These are phyloP conservation scores for Orthosia gracilis DNA, from an alignment of 2,888 invertebrate genomes.

Conservation along the genomic window DNA sequence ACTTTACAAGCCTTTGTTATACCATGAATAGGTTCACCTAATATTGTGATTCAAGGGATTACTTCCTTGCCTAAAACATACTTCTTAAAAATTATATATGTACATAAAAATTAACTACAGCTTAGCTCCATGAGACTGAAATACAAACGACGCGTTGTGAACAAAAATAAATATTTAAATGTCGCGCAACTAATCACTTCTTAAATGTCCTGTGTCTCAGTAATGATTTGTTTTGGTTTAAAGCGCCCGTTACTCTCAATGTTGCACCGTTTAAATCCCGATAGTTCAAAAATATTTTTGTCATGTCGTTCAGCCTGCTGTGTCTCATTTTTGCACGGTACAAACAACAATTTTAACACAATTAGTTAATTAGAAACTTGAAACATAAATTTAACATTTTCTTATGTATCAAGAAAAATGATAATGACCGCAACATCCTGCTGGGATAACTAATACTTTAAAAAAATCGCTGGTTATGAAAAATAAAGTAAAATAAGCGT, in stretches of 20 bases:
- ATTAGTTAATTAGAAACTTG: neutral
- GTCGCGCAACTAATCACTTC: constrained; percentile 42
- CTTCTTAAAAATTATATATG: neutral
- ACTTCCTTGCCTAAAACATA: neutral
- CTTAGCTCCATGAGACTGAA: constrained; percentile 1
- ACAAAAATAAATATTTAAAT: constrained; percentile 40
- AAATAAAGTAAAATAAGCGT: neutral
- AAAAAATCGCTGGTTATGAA: constrained; percentile 7
- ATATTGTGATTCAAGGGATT: neutral
- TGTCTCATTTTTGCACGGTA: neutral
- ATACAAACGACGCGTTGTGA: constrained; percentile 1
- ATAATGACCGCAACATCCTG: neutral
- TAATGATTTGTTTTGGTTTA: constrained; percentile 41
- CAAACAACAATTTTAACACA: too few species aligned
- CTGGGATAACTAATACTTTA: neutral
- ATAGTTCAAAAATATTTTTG: neutral
- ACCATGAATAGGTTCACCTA: neutral
- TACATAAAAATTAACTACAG: constrained; percentile 3
- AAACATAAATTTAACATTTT: neutral
- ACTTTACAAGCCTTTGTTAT: neutral
- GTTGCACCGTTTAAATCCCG: constrained; percentile 24
- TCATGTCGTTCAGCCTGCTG: too few species aligned
- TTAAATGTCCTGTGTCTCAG: constrained; percentile 33
- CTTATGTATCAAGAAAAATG: neutral
- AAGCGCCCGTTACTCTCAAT: constrained; percentile 32